Evolutionary conservation across 2,888 invertebrate species (phyloP).

Genomic region (Xestia c-nigrum): DNA sequence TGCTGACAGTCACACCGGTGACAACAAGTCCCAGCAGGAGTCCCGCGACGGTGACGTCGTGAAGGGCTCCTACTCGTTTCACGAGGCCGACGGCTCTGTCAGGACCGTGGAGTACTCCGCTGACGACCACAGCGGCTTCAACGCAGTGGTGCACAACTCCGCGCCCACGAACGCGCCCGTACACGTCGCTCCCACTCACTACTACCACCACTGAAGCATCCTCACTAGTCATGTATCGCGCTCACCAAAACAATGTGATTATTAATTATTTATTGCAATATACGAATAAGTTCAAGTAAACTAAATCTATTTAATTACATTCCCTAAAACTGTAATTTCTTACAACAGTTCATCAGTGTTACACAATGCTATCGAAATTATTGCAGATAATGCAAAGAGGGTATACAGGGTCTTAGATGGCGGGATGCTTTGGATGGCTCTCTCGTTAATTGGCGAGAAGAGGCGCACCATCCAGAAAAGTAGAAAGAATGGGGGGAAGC

Average conservation of each 20-base stretch:
- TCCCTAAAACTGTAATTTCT: background rate
- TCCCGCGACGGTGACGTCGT: slow-evolving; percentile 89
- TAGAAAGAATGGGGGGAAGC: too few species aligned
- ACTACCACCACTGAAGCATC: slow-evolving; percentile 72
- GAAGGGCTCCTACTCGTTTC: slow-evolving; percentile 89
- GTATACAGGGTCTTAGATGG: too few species aligned
- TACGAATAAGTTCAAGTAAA: slow-evolving; percentile 51
- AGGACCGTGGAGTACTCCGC: slow-evolving; percentile 90
- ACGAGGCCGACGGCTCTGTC: slow-evolving; percentile 90
- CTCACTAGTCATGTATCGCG: slow-evolving; percentile 29
- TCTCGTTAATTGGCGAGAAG: too few species aligned
- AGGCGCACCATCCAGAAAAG: too few species aligned
- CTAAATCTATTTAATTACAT: slow-evolving; percentile 5
- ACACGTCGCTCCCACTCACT: slow-evolving; percentile 64
- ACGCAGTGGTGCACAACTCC: slow-evolving; percentile 82
- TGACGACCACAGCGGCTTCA: slow-evolving; percentile 88
- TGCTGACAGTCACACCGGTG: slow-evolving; percentile 90
- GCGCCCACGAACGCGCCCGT: slow-evolving; percentile 73
- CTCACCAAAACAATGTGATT: slow-evolving; percentile 56
- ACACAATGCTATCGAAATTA: background rate
- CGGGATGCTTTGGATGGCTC: too few species aligned
- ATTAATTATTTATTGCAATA: slow-evolving; percentile 62
- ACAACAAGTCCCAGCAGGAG: slow-evolving; percentile 90
- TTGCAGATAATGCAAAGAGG: background rate
- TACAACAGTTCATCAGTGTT: background rate